Evolutionary conservation across 2,113 vertebrate genomes (phyloP), one percentile per base, ranked within the genome.

Genomic region (Periophthalmodon schlosseri): DNA sequence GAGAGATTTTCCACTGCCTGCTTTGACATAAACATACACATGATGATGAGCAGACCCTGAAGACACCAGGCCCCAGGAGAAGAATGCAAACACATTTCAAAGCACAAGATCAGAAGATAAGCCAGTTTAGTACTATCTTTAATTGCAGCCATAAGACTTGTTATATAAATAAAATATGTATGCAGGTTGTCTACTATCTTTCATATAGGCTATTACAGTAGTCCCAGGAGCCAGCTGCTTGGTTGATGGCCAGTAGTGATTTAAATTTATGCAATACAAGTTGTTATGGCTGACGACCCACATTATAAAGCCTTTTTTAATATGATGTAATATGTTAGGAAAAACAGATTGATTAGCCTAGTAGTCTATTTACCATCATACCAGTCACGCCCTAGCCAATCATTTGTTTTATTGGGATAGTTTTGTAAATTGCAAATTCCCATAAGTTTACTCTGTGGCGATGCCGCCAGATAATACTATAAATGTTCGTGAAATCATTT

Each of bases 1-100:
- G 79, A 85, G 66, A 15, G 66, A 15, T 85, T 86, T 89, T 84
- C 79, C 84, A 80, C 70, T 72, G 78, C 80, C 75, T 70, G 69
- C 73, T 70, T 77, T 80, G 70, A 73, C 68, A 74, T 86, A 84
- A 90, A 81, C 74, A 39, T 75, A 61, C 61, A 74, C 36, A 69
- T 52, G 61, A 89, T 79, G 76, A 78, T 70, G 63, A 78, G 64
- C 82, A 87, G 80, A 82, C 65, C 49, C 81, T 66, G 39, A 46
- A 58, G 78, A 77, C 50, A 56, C 58, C 65, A 70, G 81, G 34
- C 68, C 67, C 24, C 49, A 14, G 23, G 69, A 70, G 34, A 72
- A 65, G 68, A 87, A 83, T 78, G 72, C 72, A 81, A 83, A 83
- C 24, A 74, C 28, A 58, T 68, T 67, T 66, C 15, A 70, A 34